A percentile compares a stretch with the other conserved stretches of the same genome.
These are phyloP conservation scores for Nasonia oneida DNA, from an alignment of 2,888 invertebrate genomes.

Conservation along the genomic window DNA sequence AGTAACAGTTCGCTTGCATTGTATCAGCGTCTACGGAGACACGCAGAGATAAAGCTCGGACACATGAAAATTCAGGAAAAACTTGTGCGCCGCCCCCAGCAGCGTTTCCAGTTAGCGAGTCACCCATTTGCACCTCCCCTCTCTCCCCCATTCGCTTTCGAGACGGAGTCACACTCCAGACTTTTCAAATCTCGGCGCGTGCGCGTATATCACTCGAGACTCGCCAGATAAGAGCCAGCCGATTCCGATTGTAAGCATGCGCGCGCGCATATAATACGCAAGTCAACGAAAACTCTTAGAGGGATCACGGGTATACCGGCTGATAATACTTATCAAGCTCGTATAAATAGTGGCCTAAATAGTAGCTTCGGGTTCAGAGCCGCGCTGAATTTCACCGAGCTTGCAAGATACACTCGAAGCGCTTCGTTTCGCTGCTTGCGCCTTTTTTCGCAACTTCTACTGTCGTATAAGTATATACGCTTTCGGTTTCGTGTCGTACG, in stretches of 20 bases:
- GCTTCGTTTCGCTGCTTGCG: not conserved
- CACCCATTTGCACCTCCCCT: not conserved
- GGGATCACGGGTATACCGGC: slow-evolving; percentile 69
- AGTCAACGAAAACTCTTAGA: slow-evolving; percentile 65
- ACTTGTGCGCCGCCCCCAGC: slow-evolving; percentile 41
- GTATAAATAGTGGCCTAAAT: slow-evolving; percentile 76
- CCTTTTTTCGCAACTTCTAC: not conserved
- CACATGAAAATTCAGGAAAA: slow-evolving; percentile 44
- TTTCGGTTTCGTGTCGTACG: not conserved
- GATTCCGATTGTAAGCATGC: slow-evolving; percentile 29
- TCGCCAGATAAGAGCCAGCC: slow-evolving; percentile 71
- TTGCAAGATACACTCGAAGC: slow-evolving; percentile 34
- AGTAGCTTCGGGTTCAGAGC: slow-evolving; percentile 73
- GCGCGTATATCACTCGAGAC: slow-evolving; percentile 70
- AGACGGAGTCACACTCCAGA: not conserved
- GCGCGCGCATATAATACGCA: slow-evolving; percentile 10
- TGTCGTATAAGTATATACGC: not conserved
- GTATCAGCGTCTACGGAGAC: not conserved
- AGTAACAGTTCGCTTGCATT: not conserved
- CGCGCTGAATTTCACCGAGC: slow-evolving; percentile 63
- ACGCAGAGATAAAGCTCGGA: not conserved
- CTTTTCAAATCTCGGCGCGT: slow-evolving; percentile 35
- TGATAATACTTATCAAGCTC: slow-evolving; percentile 76
- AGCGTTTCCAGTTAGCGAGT: not conserved
- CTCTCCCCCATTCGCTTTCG: not conserved